Base-by-base conservation (phyloP, 2,113 vertebrate genomes). In the Amblyopsis rosae region DNA sequence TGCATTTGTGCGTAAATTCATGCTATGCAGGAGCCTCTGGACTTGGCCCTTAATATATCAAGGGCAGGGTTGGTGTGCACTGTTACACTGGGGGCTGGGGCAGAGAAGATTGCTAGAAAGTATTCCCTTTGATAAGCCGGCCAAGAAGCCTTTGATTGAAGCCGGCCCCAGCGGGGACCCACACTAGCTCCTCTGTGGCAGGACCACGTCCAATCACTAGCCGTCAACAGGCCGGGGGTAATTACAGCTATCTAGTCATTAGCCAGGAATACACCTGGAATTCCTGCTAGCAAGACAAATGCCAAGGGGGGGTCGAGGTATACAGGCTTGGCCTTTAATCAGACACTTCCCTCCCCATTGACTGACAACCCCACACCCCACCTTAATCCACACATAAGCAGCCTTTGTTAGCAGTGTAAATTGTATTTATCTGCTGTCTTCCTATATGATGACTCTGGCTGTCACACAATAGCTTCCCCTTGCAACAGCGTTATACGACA, bases 231-330 rank as follows among this genome's bases (percentile, higher is more conserved):
- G 78, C 74, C 71, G 11, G 68, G 65, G 78, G 86, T 90, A 90
- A 92, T 93, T 92, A 93, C 84, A 83, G 83, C 83, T 89, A 86
- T 91, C 85, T 82, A 88, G 83, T 89, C 88, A 89, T 88, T 90
- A 91, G 86, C 71, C 82, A 61, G 81, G 77, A 77, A 87, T 84
- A 86, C 88, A 89, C 89, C 90, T 89, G 90, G 84, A 88, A 85
- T 88, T 81, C 82, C 87, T 80, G 73, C 86, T 77, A 72, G 72
- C 41, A 35, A 71, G 77, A 73, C 62, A 67, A 69, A 72, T 70
- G 73, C 75, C 82, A 77, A 69, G 78, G 65, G 80, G 81, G 80
- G 35, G 79, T 79, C 78, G 68, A 65, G 80, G 72, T 73, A 82
- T 73, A 26, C 26, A 83, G 81, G 68, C 73, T 78, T 70, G 83